Percentiles rank a stretch among this genome's conserved stretches.
Evolutionary conservation across 2,797 vertebrate species (phyloP).

Genomic region (Coccyzus lansbergi): DNA sequence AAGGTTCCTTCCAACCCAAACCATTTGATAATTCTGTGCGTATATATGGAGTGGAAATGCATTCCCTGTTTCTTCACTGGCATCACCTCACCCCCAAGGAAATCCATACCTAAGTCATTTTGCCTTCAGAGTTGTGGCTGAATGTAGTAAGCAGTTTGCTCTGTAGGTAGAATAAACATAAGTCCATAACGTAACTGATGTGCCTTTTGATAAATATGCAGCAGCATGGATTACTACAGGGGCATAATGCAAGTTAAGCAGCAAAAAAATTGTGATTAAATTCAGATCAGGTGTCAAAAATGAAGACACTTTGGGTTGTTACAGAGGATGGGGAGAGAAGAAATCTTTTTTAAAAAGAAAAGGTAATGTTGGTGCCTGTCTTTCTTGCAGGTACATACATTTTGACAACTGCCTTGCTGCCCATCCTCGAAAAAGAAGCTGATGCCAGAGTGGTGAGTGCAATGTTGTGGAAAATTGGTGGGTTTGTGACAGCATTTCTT

Average conservation of each 20-base stretch:
- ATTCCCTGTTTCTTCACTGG: background rate
- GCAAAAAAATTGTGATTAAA: background rate
- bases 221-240: accelerated
- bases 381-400: slow-evolving; percentile 81
- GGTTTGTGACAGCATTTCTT: background rate
- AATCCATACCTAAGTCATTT: background rate
- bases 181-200: background rate
- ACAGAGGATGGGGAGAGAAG: background rate
- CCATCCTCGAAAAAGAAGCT: slow-evolving; percentile 80
- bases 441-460: slow-evolving; percentile 86
- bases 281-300: background rate
- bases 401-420: slow-evolving; percentile 84
- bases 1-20: no score
- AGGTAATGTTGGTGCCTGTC: background rate
- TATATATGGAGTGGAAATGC: background rate
- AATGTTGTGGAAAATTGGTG: background rate
- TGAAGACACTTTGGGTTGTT: background rate
- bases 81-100: background rate
- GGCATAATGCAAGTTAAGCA: background rate
- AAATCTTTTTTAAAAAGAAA: background rate
- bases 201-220: background rate
- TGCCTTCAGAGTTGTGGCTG: background rate
- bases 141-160: background rate
- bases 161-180: background rate
- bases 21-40: no score